Evolutionary conservation across 2,113 vertebrate genomes (phyloP).

Genomic region (Passer montanus): DNA sequence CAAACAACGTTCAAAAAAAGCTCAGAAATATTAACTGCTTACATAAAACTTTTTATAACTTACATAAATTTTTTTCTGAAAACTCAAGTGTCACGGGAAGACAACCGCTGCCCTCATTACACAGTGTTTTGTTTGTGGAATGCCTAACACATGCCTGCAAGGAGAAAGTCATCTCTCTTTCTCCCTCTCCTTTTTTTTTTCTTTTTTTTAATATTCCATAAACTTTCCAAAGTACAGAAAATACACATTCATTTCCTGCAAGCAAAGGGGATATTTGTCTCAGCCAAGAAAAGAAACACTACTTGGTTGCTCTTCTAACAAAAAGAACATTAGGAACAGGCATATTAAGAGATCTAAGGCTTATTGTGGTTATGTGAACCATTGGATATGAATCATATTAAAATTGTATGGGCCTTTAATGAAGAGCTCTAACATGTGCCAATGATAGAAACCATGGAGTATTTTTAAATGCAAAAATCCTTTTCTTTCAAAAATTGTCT

Average conservation of each 20-base stretch:
- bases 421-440: constrained; percentile 40
- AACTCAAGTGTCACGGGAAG: constrained; percentile 22
- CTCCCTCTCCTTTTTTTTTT: neutral
- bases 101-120: constrained; percentile 42
- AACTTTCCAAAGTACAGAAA: constrained; percentile 61
- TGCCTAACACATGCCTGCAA: constrained; percentile 49
- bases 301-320: constrained; percentile 57
- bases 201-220: constrained; percentile 3
- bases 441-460: constrained; percentile 57
- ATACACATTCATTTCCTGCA: constrained; percentile 62
- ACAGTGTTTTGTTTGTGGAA: constrained; percentile 43
- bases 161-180: constrained; percentile 31
- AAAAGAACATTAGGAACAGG: constrained; percentile 66
- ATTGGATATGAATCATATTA: constrained; percentile 65
- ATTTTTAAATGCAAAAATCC: constrained; percentile 23
- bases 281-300: constrained; percentile 67
- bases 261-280: constrained; percentile 43
- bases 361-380: constrained; percentile 61
- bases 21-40: constrained; percentile 37
- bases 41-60: constrained; percentile 52
- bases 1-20: neutral
- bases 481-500: constrained; percentile 15
- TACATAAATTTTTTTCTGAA: constrained; percentile 50
- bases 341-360: constrained; percentile 66
- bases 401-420: constrained; percentile 51